phyloP scores from a whole-genome alignment of 2,888 invertebrate species.

The Phragmatobia fuliginosa region DNA sequence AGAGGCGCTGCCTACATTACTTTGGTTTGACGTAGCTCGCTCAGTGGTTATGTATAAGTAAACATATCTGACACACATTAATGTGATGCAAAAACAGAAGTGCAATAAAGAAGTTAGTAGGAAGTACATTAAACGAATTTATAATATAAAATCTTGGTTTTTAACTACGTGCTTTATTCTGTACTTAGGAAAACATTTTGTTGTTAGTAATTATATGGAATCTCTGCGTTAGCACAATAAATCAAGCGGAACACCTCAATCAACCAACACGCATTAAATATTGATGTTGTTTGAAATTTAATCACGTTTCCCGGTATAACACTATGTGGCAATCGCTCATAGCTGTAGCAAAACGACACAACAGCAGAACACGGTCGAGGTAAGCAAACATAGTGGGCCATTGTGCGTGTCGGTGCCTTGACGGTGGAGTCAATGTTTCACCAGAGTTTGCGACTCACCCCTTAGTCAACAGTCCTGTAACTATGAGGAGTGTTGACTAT shows the following conservation, averaged over 20 bases:
- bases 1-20: constrained; percentile 55
- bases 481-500: constrained; percentile 27
- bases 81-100: not conserved
- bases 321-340: constrained; percentile 64
- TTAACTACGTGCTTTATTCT: constrained; percentile 14
- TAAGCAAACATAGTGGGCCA: constrained; percentile 71
- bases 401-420: constrained; percentile 75
- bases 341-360: constrained; percentile 58
- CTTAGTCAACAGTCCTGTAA: constrained; percentile 69
- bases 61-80: not conserved
- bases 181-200: constrained; percentile 3
- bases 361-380: constrained; percentile 61
- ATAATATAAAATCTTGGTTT: not conserved
- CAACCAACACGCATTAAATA: constrained; percentile 52
- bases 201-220: constrained; percentile 23
- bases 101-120: not conserved
- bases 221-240: constrained; percentile 40
- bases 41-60: not conserved
- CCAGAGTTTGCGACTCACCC: constrained; percentile 67
- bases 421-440: constrained; percentile 68
- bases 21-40: constrained; percentile 14
- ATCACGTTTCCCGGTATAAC: constrained; percentile 68
- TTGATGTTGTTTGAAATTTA: constrained; percentile 69
- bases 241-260: constrained; percentile 35
- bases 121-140: not conserved